phyloP scores from a whole-genome alignment of 2,797 vertebrate genomes.

The Trachurus trachurus region DNA sequence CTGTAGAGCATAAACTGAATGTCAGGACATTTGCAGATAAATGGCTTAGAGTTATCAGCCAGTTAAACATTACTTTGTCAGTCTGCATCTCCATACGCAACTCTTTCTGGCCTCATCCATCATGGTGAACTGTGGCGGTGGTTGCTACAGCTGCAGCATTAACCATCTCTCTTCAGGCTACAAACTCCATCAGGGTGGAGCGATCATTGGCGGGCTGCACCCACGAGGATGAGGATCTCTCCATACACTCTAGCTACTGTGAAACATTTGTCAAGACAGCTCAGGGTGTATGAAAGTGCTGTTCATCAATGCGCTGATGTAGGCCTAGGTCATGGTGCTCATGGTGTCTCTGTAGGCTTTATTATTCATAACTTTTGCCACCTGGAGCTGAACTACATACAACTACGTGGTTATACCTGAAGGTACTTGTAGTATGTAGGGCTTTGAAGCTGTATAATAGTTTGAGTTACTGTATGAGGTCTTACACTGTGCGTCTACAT shows the following conservation, averaged over 20 bases:
- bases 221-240: conserved; percentile 54
- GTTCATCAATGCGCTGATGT: conserved; percentile 54
- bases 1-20: conserved; percentile 21
- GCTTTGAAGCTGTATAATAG: conserved; percentile 5
- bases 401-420: conserved; percentile 7
- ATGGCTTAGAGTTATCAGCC: conserved; percentile 48
- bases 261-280: conserved; percentile 63
- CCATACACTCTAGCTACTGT: conserved; percentile 27
- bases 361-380: conserved; percentile 38
- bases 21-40: conserved; percentile 11
- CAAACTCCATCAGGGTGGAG: conserved; percentile 53
- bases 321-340: conserved; percentile 18
- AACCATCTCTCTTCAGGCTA: conserved; percentile 45
- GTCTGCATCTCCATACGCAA: conserved; percentile 32
- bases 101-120: conserved; percentile 71
- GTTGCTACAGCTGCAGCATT: conserved; percentile 57
- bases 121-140: conserved; percentile 49
- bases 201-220: conserved; percentile 56
- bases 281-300: conserved; percentile 43
- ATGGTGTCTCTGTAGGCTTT: conserved; percentile 32
- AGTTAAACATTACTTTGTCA: conserved; percentile 34
- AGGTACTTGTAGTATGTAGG: background rate
- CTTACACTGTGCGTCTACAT: conserved; percentile 9
- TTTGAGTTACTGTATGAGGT: conserved; percentile 1
- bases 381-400: conserved; percentile 5